These are phyloP conservation scores for Ptychadena robeensis DNA, from an alignment of 2,797 vertebrate genomes.

Conservation along the genomic window DNA sequence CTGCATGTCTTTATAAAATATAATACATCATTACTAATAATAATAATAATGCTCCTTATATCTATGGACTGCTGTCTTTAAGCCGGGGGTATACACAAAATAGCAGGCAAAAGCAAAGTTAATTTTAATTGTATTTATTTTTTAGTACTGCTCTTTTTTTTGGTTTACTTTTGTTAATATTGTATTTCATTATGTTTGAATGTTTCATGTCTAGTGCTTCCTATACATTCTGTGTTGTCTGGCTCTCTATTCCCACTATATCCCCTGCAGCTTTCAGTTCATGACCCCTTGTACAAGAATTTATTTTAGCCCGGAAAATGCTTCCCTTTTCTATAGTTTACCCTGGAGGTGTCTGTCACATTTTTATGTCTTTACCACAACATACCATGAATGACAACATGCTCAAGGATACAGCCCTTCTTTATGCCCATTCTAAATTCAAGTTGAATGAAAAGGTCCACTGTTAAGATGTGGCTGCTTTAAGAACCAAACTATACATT, in stretches of 20 bases:
- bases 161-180: too few relatives aligned
- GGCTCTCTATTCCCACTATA: conserved; percentile 46
- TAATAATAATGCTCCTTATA: too few relatives aligned
- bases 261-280: conserved; percentile 48
- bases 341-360: conserved; percentile 24
- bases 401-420: not conserved
- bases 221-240: conserved; percentile 16
- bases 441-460: too few relatives aligned
- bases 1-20: too few relatives aligned
- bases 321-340: conserved; percentile 49
- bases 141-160: too few relatives aligned
- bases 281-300: conserved; percentile 59
- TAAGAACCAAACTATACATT: not conserved
- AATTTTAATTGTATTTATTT: too few relatives aligned
- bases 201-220: conserved; percentile 4
- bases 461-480: too few relatives aligned
- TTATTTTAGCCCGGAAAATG: conserved; percentile 56
- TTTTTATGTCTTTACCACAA: not conserved
- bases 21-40: too few relatives aligned
- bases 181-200: too few relatives aligned
- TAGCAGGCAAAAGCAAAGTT: too few relatives aligned
- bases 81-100: too few relatives aligned
- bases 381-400: not conserved
- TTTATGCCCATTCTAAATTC: not conserved
- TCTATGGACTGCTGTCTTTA: too few relatives aligned